Base-by-base conservation (phyloP, 2,888 invertebrate genomes). In the Cantharis nigra region DNA sequence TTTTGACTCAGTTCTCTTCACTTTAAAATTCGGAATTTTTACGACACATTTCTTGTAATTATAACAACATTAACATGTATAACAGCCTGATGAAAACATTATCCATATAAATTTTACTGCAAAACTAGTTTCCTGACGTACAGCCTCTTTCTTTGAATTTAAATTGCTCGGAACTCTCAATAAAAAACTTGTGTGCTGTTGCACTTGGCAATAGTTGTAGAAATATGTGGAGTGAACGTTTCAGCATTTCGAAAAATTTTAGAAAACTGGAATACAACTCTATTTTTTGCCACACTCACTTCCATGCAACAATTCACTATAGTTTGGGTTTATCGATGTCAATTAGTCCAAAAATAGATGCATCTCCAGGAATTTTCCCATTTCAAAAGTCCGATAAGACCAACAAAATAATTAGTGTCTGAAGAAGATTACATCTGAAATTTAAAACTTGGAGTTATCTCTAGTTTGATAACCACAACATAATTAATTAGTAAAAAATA, bases 101-200 rank as follows among this genome's bases (percentile, higher is more conserved):
- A 74, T 63, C 69, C 18, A 30, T 71, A 71, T 33, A 64, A 74
- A 70, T 77, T 74, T 74, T 77, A 74, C 30, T 30, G 76, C 63
- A 70, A 76, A 76, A 76, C 74, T 77, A 77, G 77, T 77, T 74
- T 20, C 65, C 73, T 70, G 73, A 71, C 67, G 72, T 76, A 71
- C 64, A 70, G 76, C 62, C 71, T 77, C 77, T 74, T 77, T 77
- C 77, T 69, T 62, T 74, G 77, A 77, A 77, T 75, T 69, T 74
- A 63, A 33, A 75, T 74, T 71, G 77, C 71, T 65, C 30, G 64
- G 74, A 74, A 74, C 63, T 69, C 63, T 18, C 62, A 20, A 33
- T 73, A 76, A 69, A 76, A 73, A 73, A 69, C 76, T 76, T 67
- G 14, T 77, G 71, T 77, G 71, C 71, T 73, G 77, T 71, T 77